A percentile compares a stretch with the other conserved stretches of the same genome.
Conservation (phyloP, 2,113 vertebrate species). For the Mormyrus lacerda region DNA sequence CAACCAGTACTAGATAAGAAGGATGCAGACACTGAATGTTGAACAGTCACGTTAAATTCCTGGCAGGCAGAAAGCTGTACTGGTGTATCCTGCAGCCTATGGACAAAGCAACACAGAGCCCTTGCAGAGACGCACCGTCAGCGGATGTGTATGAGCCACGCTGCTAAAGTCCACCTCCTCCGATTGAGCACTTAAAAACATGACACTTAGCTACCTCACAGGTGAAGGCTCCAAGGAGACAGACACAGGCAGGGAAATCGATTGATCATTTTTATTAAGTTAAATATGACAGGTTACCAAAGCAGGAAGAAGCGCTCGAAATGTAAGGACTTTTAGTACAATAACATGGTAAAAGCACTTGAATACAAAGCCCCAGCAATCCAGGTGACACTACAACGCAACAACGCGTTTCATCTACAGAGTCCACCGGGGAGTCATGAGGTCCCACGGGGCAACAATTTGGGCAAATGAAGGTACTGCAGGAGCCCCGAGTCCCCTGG, state of each 20-base stretch:
- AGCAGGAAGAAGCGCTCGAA: slow-evolving; percentile 17
- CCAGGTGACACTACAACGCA: not conserved
- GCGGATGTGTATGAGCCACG: not conserved
- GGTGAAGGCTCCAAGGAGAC: not conserved
- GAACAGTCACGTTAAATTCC: not conserved
- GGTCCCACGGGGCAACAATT: not conserved
- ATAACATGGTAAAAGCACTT: not conserved
- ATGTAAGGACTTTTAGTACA: not conserved
- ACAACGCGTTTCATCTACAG: not conserved
- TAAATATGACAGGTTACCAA: slow-evolving; percentile 23
- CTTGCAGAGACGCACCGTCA: not conserved
- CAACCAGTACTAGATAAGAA: not conserved
- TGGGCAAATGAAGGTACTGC: not conserved
- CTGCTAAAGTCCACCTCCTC: not conserved
- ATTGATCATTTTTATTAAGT: slow-evolving; percentile 32
- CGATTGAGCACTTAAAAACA: not conserved
- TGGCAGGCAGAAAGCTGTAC: not conserved
- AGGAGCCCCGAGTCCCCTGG: not conserved
- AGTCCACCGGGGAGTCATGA: not conserved
- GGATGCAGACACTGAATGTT: not conserved
- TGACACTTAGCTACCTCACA: not conserved
- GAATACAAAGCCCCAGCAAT: not conserved
- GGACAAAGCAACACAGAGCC: not conserved
- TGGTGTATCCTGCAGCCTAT: not conserved
- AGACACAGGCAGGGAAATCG: not conserved